A percentile compares a stretch with the other conserved stretches of the same genome.
Conservation (phyloP, 2,797 vertebrate species). For the Typhlichthys eigenmanni region DNA sequence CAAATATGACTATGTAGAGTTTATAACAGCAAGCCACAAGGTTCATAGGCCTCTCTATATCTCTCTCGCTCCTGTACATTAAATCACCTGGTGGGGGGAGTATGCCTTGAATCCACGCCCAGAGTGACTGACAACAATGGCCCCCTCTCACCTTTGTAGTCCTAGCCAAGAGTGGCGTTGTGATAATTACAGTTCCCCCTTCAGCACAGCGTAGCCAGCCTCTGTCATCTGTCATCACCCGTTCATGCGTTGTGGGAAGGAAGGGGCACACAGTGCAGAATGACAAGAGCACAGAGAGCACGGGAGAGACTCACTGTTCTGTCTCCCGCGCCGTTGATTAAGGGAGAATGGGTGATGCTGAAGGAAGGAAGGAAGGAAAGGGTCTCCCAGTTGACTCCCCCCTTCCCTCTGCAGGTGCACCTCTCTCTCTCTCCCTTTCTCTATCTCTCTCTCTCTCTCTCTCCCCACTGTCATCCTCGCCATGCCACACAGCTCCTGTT, state of each 20-base stretch:
- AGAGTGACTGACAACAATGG: slow-evolving; percentile 37
- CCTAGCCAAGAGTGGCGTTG: slow-evolving; percentile 70
- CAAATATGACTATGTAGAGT: no score
- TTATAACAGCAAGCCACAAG: slow-evolving; percentile 4
- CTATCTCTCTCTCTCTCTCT: no score
- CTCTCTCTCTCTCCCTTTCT: no score
- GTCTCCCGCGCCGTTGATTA: slow-evolving; percentile 18
- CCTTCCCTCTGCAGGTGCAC: slow-evolving; percentile 1
- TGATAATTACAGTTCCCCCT: slow-evolving; percentile 64
- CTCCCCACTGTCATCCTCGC: slow-evolving; percentile 39
- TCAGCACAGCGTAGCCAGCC: slow-evolving; percentile 53
- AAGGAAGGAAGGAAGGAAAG: slow-evolving; percentile 30
- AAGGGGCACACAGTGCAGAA: not conserved
- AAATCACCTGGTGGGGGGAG: slow-evolving; percentile 17
- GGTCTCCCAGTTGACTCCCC: slow-evolving; percentile 24
- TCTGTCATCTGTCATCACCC: slow-evolving; percentile 67
- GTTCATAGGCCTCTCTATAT: not conserved
- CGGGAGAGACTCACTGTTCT: slow-evolving; percentile 55
- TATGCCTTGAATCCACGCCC: slow-evolving; percentile 30
- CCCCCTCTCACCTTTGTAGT: slow-evolving; percentile 41
- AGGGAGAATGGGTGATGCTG: slow-evolving; percentile 4
- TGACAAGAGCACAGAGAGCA: not conserved
- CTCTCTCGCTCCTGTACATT: slow-evolving; percentile 26
- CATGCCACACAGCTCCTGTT: slow-evolving; percentile 61
- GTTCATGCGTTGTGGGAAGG: slow-evolving; percentile 47